Conservation (phyloP, 1,140 invertebrate species). For the Gyrodactylus salaris region DNA sequence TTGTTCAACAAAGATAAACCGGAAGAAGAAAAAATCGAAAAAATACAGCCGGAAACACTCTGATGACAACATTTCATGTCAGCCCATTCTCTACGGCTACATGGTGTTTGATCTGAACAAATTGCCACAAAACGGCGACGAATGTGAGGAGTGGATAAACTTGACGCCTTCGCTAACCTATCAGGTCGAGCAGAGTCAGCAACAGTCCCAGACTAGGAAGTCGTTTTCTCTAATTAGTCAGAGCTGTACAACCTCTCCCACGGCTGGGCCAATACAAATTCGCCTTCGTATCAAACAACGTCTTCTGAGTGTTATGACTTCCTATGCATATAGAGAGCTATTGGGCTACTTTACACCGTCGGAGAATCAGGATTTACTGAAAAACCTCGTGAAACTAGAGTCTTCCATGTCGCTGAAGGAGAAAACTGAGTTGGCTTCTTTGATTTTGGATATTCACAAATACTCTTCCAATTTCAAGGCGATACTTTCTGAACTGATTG, state of each 20-base stretch:
- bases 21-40: background rate
- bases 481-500: background rate
- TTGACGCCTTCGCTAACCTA: background rate
- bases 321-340: background rate
- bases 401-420: background rate
- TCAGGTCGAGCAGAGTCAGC: background rate
- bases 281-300: background rate
- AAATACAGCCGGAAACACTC: background rate
- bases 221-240: background rate
- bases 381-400: background rate
- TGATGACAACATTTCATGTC: too few species aligned
- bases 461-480: background rate
- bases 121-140: background rate
- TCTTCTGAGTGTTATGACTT: background rate
- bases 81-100: background rate
- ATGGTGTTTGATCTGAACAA: background rate
- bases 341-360: background rate
- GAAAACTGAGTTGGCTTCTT: background rate
- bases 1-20: background rate
- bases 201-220: background rate
- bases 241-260: background rate
- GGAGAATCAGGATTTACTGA: background rate
- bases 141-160: background rate
- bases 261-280: background rate
- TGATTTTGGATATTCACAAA: background rate